Base-by-base conservation (phyloP, 2,113 vertebrate species). In the Erythrocercus mccallii region DNA sequence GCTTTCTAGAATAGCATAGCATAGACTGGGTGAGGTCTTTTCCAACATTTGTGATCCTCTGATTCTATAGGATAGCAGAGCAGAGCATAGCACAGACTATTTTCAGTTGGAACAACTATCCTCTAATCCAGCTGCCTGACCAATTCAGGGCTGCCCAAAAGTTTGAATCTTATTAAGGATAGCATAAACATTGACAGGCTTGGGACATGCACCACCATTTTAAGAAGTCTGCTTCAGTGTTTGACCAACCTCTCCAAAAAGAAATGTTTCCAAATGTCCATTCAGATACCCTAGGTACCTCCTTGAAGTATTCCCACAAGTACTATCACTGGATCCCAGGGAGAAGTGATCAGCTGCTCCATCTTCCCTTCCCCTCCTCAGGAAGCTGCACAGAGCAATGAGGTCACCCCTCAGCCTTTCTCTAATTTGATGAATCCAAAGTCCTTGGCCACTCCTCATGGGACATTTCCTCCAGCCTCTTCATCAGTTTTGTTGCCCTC, bases 321-420 rank as follows among this genome's bases (percentile, higher is more conserved):
- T 64, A 25, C 24, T 10, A 3, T 21, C 44, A 44, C 28, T 21
- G 69, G 24, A 45, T 25, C 3, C 8, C 13, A 40, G 24, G 5
- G 2, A 71, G 47, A 27, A 57, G 33, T 9, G 24, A 3, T 16
- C 51, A 72, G 33, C 33, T 20, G 15, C 31, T 51, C 38, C 21
- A 7, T 38, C 25, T 35, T 40, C 10, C 3, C 8, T 12, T 70
- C 4, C 3, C 8, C 21, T 60, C 40, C 31, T 30, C 2, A 1
- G 33, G 53, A 71, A 65, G 30, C 25, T 77, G 42, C 6, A 30
- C 30, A 27, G 11, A 56, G 14, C 45, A 40, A 37, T 3, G 6
- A 51, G 12, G 42, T 42, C 7, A 2, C 28, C 3, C 19, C 38
- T 45, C 64, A 40, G n/a, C 19, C 12, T 61, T 65, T 5, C 51